Evolutionary conservation across 2,113 vertebrate species (phyloP).

Genomic region (Morone saxatilis): DNA sequence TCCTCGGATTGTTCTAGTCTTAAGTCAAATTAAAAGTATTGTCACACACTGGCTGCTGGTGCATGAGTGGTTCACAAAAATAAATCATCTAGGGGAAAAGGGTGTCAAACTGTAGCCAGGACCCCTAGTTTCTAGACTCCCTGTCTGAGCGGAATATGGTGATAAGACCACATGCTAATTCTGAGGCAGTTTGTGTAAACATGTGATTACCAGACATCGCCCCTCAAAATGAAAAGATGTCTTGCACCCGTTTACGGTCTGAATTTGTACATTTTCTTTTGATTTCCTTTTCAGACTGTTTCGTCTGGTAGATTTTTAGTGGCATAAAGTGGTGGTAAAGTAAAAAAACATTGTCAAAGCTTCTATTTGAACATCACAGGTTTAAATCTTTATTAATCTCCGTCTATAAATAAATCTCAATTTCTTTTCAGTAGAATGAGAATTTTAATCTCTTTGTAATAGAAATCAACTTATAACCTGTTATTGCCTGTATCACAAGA

Average conservation of each 20-base stretch:
- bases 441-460: background rate
- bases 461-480: too few species aligned
- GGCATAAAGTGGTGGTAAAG: background rate
- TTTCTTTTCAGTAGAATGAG: background rate
- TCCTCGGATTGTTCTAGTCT: background rate
- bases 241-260: background rate
- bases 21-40: constrained; percentile 21
- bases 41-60: background rate
- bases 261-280: background rate
- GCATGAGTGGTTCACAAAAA: background rate
- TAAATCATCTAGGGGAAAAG: constrained; percentile 4
- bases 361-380: background rate
- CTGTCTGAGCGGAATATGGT: background rate
- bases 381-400: background rate
- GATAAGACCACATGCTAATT: background rate
- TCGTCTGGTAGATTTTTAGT: background rate
- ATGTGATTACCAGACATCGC: background rate
- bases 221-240: background rate
- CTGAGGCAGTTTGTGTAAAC: background rate
- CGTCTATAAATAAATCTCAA: background rate
- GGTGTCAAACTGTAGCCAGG: background rate
- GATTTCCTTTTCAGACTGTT: background rate
- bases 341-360: too few species aligned
- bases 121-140: background rate
- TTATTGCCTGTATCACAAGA: background rate